These are phyloP conservation scores for Hycleus cichorii DNA, from an alignment of 1,140 invertebrate species.

Conservation along the genomic window DNA sequence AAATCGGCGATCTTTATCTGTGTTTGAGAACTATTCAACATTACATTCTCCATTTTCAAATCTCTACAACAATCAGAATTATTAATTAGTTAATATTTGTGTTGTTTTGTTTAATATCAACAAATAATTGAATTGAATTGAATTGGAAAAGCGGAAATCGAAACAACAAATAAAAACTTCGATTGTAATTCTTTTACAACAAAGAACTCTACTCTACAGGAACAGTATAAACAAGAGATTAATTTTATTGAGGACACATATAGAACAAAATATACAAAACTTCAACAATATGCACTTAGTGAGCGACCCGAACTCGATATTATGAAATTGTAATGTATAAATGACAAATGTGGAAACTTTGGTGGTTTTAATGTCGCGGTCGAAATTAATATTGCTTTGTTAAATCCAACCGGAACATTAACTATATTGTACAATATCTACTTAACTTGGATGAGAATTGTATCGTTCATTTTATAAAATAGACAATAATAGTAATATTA, in stretches of 20 bases:
- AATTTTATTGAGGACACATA: slow-evolving; percentile 21
- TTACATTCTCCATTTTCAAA: slow-evolving; percentile 71
- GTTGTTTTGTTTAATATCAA: too few relatives aligned
- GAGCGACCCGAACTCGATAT: slow-evolving; percentile 14
- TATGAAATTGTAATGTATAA: slow-evolving; percentile 22
- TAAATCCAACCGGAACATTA: slow-evolving; percentile 17
- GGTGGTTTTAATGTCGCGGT: slow-evolving; percentile 23
- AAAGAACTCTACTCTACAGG: not conserved
- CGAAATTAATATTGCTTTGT: slow-evolving; percentile 30
- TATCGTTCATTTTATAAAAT: slow-evolving; percentile 12
- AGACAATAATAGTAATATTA: too few relatives aligned
- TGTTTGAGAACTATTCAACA: slow-evolving; percentile 57
- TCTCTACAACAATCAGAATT: slow-evolving; percentile 45
- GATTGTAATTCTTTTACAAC: slow-evolving; percentile 8
- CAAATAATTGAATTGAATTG: too few relatives aligned
- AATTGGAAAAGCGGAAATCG: not conserved
- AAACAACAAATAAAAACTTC: not conserved
- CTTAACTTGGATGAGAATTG: slow-evolving; percentile 1
- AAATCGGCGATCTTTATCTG: slow-evolving; percentile 70
- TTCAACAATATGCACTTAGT: slow-evolving; percentile 23
- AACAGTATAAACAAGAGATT: slow-evolving; percentile 11
- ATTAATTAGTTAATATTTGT: not conserved
- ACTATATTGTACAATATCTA: slow-evolving; percentile 12
- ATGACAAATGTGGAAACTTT: slow-evolving; percentile 28
- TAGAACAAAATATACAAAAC: slow-evolving; percentile 20